Conservation (phyloP, 2,797 vertebrate genomes). For the Acomys russatus region DNA sequence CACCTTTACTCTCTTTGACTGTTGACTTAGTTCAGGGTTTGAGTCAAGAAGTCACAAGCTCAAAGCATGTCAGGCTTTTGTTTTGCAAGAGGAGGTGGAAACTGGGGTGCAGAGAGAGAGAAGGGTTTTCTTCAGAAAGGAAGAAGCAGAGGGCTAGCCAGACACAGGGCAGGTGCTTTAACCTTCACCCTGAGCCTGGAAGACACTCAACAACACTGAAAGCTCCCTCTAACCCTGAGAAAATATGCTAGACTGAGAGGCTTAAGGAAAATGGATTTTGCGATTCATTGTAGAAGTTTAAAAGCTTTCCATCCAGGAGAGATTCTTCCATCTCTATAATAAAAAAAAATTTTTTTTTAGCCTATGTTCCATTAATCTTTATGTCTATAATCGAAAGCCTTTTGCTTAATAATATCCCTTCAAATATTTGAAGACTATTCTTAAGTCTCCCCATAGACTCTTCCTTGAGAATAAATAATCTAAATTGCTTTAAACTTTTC, state of each 20-base stretch:
- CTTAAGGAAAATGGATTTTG: slow-evolving; percentile 78
- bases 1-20: background rate
- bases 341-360: slow-evolving; percentile 50
- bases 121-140: slow-evolving; percentile 39
- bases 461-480: slow-evolving; percentile 80
- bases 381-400: slow-evolving; percentile 74
- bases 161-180: background rate
- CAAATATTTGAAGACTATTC: slow-evolving; percentile 81
- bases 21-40: slow-evolving; percentile 51
- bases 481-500: slow-evolving; percentile 80
- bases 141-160: background rate
- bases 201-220: slow-evolving; percentile 16
- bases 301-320: slow-evolving; percentile 77
- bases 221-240: slow-evolving; percentile 62
- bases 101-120: background rate
- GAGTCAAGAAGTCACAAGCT: slow-evolving; percentile 14
- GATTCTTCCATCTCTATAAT: slow-evolving; percentile 77
- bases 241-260: slow-evolving; percentile 71
- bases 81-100: slow-evolving; percentile 2
- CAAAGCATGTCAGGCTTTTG: background rate
- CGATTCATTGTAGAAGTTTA: slow-evolving; percentile 76
- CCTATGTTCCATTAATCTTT: slow-evolving; percentile 79
- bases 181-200: slow-evolving; percentile 25
- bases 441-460: slow-evolving; percentile 72
- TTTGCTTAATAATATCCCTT: slow-evolving; percentile 82